Percentiles rank a stretch among this genome's conserved stretches.
Evolutionary conservation across 2,113 vertebrate species (phyloP).

Genomic region (Acanthisitta chloris): DNA sequence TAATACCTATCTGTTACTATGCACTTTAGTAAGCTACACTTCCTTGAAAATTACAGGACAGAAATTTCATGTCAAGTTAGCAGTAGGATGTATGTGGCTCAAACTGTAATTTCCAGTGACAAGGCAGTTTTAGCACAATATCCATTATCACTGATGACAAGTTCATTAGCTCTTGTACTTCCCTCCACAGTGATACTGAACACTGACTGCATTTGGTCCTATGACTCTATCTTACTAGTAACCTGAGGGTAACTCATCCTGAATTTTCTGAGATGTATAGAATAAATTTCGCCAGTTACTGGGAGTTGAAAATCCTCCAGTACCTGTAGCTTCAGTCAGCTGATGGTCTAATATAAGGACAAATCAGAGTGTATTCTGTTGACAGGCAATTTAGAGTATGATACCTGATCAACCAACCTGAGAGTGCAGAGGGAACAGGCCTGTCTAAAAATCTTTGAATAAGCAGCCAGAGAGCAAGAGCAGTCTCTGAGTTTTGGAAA

Average conservation of each 20-base stretch:
- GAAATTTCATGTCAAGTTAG: neutral
- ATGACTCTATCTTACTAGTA: neutral
- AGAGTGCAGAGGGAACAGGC: neutral
- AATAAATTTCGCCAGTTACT: neutral
- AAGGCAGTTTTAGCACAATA: neutral
- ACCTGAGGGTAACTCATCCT: neutral
- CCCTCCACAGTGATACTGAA: neutral
- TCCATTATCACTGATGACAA: neutral
- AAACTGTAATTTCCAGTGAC: neutral
- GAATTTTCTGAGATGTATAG: neutral
- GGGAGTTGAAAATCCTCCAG: neutral
- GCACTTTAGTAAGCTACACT: neutral
- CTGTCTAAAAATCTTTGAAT: neutral
- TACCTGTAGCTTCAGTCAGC: neutral
- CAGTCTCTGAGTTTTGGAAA: neutral
- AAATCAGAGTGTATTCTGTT: neutral
- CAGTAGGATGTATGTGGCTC: neutral
- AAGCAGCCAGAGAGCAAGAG: neutral
- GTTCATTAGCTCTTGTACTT: neutral
- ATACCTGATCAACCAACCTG: neutral
- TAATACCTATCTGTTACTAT: neutral
- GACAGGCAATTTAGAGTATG: neutral
- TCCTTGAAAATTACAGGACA: neutral
- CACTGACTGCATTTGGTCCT: neutral
- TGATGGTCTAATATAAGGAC: neutral